Evolutionary conservation across 1,140 invertebrate species (phyloP), one percentile per base, ranked within the genome.

Genomic region (Saccostrea cuccullata): DNA sequence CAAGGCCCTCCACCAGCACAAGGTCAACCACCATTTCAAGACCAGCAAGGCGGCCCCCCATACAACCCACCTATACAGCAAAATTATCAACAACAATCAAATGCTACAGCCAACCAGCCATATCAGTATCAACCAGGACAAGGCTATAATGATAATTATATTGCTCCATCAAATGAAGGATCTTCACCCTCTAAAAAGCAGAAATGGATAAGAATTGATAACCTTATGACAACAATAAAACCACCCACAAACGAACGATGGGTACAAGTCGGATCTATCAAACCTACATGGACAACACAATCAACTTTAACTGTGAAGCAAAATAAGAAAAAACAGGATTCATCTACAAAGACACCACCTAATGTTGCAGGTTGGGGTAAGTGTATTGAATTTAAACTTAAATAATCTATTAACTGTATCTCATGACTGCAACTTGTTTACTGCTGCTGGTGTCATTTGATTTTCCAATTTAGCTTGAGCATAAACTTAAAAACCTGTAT

Each of bases 41-140:
- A 0, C 4, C 67, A n/a, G 26, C 67, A 73, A 30, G 70, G 70
- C 13, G 15, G 30, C 4, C 70, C 70, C 26, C 70, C 70, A 36
- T 77, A 77, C 15, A 77, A 77, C 26, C 26, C 13, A 6, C 17
- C 58, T 64, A 20, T 36, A 12, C 11, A 77, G 13, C 70, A 77
- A 77, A 36, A 36, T 13, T 30, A 26, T 36, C 67, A 73, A 30
- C 70, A 77, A 77, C 11, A 12, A 30, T 36, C 23, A 4, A 77
- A 77, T 26, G 26, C 12, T 30, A 30, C 70, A 77, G 23, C 70
- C 12, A 77, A 77, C 13, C 26, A 26, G 15, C 70, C 70, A 30
- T 77, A 77, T 77, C 70, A 77, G 36, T 77, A 77, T 77, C 70
- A 77, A 77, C 70, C 70, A 36, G 70, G 70, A 77, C 70, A 77